Evolutionary conservation across 2,888 invertebrate species (phyloP).

Genomic region (Marasmarcha lunaedactyla): DNA sequence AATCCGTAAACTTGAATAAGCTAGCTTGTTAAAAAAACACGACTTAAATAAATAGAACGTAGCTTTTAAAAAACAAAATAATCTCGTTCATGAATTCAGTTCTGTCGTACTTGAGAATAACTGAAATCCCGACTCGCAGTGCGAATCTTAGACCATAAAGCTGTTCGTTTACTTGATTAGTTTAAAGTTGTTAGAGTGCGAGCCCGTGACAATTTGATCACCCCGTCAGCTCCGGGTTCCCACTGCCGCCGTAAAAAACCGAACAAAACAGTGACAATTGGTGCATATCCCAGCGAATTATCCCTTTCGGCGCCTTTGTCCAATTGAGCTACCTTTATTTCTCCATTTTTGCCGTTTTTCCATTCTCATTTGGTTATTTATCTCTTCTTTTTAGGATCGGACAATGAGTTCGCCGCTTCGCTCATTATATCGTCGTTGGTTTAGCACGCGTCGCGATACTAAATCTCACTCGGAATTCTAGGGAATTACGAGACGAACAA

Average conservation of each 20-base stretch:
- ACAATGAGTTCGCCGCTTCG: conserved; percentile 33
- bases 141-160: too few relatives aligned
- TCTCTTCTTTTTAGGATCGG: conserved; percentile 55
- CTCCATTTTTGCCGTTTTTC: conserved; percentile 65
- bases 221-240: conserved; percentile 30
- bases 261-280: conserved; percentile 65
- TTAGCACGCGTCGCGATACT: conserved; percentile 57
- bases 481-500: conserved; percentile 60
- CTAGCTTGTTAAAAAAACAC: too few relatives aligned
- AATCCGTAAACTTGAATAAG: too few relatives aligned
- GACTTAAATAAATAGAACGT: too few relatives aligned
- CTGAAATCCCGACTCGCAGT: too few relatives aligned
- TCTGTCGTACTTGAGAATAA: too few relatives aligned
- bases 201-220: conserved; percentile 53
- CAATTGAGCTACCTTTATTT: conserved; percentile 65
- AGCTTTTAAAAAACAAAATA: too few relatives aligned
- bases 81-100: too few relatives aligned
- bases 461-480: conserved; percentile 66
- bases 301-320: conserved; percentile 67
- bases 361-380: conserved; percentile 70
- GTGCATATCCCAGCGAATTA: conserved; percentile 68
- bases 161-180: too few relatives aligned
- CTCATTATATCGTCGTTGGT: conserved; percentile 59
- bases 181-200: background rate
- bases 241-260: conserved; percentile 40